Percentiles rank a stretch among this genome's conserved stretches.
Conservation (phyloP, 1,140 invertebrate species). For the Drosophila erecta region DNA sequence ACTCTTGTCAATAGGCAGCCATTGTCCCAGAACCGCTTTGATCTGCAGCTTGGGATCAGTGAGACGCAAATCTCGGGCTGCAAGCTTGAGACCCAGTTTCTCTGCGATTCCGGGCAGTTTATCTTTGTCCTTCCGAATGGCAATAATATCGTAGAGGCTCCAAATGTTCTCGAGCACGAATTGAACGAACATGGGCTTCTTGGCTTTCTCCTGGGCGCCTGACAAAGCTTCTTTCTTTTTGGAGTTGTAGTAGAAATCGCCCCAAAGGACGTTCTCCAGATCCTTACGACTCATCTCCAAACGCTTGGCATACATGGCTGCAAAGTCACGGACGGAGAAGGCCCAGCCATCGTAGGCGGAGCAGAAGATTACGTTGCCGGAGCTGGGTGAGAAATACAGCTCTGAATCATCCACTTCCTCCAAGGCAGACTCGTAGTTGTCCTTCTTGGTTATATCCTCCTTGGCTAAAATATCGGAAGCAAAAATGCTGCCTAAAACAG, state of each 20-base stretch:
- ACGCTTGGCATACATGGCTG: conserved; percentile 93
- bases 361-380: conserved; percentile 98
- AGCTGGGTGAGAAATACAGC: conserved; percentile 95
- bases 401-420: conserved; percentile 95
- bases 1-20: conserved; percentile 94
- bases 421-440: conserved; percentile 91
- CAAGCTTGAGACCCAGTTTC: conserved; percentile 92
- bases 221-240: conserved; percentile 95
- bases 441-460: conserved; percentile 84
- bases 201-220: conserved; percentile 97
- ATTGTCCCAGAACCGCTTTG: conserved; percentile 93
- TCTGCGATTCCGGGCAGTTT: conserved; percentile 92
- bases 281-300: conserved; percentile 88
- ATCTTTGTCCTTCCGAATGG: conserved; percentile 91
- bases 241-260: conserved; percentile 96
- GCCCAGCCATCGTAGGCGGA: conserved; percentile 99
- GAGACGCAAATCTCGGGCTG: conserved; percentile 90
- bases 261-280: conserved; percentile 94
- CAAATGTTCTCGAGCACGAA: conserved; percentile 97
- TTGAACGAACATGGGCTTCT: conserved; percentile 98
- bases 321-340: conserved; percentile 95
- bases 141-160: conserved; percentile 94
- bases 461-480: conserved; percentile 91
- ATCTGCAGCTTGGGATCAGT: conserved; percentile 92
- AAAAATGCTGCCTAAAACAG: conserved; percentile 95